Evolutionary conservation across 2,888 invertebrate genomes (phyloP).

Genomic region (Cephus pygmeus): DNA sequence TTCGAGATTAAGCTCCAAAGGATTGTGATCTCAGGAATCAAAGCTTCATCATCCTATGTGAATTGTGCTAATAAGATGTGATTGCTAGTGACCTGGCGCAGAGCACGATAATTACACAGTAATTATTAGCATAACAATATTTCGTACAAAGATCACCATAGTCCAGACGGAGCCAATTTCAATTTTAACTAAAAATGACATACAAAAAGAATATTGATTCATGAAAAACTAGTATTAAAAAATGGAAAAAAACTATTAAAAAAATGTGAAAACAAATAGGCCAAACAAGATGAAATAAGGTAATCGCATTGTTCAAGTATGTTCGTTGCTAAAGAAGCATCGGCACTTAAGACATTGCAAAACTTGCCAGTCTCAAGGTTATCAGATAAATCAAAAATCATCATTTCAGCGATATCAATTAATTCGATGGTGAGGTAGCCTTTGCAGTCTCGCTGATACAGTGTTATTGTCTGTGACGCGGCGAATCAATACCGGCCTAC

Average conservation of each 20-base stretch:
- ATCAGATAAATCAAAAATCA: neutral
- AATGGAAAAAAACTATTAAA: neutral
- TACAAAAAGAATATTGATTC: neutral
- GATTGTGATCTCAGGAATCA: neutral
- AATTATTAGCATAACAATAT: neutral
- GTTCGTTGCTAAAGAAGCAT: neutral
- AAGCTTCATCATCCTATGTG: neutral
- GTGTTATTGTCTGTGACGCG: neutral
- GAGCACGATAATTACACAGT: neutral
- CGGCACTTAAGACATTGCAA: neutral
- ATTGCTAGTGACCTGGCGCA: neutral
- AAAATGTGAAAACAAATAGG: neutral
- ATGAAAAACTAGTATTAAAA: neutral
- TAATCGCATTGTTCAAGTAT: neutral
- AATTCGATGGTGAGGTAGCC: neutral
- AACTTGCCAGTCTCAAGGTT: neutral
- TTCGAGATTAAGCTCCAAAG: neutral
- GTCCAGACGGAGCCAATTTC: neutral
- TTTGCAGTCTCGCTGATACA: neutral
- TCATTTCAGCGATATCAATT: neutral
- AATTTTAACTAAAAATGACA: neutral
- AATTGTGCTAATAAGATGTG: neutral
- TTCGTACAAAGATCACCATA: constrained; percentile 2
- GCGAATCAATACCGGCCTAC: neutral
- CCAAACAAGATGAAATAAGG: neutral